Base-by-base conservation (phyloP, 2,113 vertebrate species). In the Gambusia affinis region DNA sequence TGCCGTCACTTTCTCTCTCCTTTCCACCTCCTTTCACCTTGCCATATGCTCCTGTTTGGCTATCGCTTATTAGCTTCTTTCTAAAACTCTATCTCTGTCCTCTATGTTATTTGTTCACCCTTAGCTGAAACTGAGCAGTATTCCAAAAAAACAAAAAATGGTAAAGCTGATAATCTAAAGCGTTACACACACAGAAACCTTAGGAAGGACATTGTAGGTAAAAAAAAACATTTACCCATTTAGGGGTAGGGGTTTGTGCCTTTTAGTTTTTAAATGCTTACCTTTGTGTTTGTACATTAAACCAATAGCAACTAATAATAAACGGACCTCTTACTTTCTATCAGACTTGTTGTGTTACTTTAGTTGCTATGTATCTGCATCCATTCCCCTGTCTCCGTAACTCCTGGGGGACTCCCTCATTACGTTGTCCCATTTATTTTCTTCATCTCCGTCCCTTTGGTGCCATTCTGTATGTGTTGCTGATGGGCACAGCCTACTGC, bases 391-490 rank as follows among this genome's bases (percentile, higher is more conserved):
- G 80, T 70, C 67, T 81, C 31, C 67, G 19, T 22, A 1, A 31
- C 65, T 86, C 88, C 85, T 54, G 67, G 72, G 89, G 66, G 82
- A 84, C 42, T 62, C 72, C 69, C 44, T 37, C 67, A 4, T 87
- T 72, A 85, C 84, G 75, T 81, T 83, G 47, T 79, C 73, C 74
- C 73, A 76, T 69, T 73, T 71, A 70, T 64, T 60, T 87, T 30
- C 85, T 64, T 2, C 60, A 63, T 65, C 71, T 4, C 2, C 73
- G 22, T 67, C 67, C 67, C 72, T 44, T 27, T 35, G 64, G 64
- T 39, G 22, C 12, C 28, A 31, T 73, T 73, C 73, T 66, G 27
- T 12, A 75, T 60, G 70, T 44, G 72, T 65, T 75, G 76, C 83
- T 73, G 60, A 80, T 67, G 75, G 73, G 37, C 72, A 64, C 68